Evolutionary conservation across 2,888 invertebrate species (phyloP), one percentile per base, ranked within the genome.

Genomic region (Hyalella azteca): DNA sequence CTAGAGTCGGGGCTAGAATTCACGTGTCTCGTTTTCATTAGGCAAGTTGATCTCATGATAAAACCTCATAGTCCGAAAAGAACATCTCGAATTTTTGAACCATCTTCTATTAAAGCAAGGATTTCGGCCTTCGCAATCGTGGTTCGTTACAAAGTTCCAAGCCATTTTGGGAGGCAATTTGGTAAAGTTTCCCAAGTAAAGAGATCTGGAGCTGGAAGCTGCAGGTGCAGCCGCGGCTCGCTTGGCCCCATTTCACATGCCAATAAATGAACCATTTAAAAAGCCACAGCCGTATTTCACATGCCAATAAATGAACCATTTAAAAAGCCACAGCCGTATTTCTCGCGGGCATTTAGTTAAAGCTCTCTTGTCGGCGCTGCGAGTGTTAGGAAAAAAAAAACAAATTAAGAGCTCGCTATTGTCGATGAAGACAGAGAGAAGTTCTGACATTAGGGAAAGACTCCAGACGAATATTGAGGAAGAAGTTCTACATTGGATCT

Each of bases 91-190:
- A n/a, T 66, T 36, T 66, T 66, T n/a, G 19, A 29, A 29, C 36
- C 36, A 19, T 66, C 66, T 66, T 29, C 66, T 36, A 66, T 66
- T 66, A 66, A 66, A 66, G 66, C 32, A 66, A 36, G 66, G 19
- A 36, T 66, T 66, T 66, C 36, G 26, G 32, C 66, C 29, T 36
- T 66, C 66, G 9, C 45, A 29, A 66, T 66, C 66, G 22, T 11
- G 66, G 66, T 66, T 66, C 66, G 66, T 66, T 66, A 66, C 36
- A 66, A 66, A 66, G 66, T 66, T 66, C 36, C 15, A 66, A 29
- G 66, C 36, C 66, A 66, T 66, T 66, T 66, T 66, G 36, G 36
- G 13, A 66, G 66, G 66, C 66, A 66, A 66, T 66, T 66, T 32
- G 66, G 66, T 36, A 29, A 66, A 66, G 66, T 66, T n/a, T 66